Base-by-base conservation (phyloP, 2,888 invertebrate genomes). In the Cheilosia vulpina region DNA sequence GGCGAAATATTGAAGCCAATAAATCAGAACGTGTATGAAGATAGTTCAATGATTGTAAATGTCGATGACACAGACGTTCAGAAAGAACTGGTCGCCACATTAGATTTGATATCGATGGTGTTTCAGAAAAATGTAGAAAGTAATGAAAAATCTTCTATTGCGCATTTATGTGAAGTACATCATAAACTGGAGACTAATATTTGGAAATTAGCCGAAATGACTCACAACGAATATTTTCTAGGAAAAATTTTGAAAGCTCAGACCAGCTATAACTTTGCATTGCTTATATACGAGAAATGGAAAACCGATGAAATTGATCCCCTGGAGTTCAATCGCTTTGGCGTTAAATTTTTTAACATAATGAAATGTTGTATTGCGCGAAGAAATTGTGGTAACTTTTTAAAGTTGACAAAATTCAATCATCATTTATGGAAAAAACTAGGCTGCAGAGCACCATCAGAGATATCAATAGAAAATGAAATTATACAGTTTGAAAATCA, bases 1-100 rank as follows among this genome's bases (percentile, higher is more conserved):
- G 89, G 89, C 17, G 92, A 93, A 84, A 93, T 96, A 27, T 90
- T 95, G 58, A 92, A 92, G 57, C 95, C 95, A 0, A 89, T 96
- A 4, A 91, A 93, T n/a, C 93, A 94, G 24, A 93, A 93, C 66
- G 93, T 93, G 17, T 93, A 93, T 58, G 90, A 94, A 53, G 89
- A 90, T 4, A 89, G 90, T 24, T 87, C 89, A 87, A 82, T 87
- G 89, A 87, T 90, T 87, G 55, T 91, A 88, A 92, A 93, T 89
- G 92, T 94, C 0, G 92, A 93, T 69, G 93, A 93, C 75, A 92
- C 93, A n/a, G 91, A 93, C 55, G 89, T 94, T 50, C 92, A 93
- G 85, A 93, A 93, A 88, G 92, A 91, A n/a, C 88, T 95, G 38
- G 93, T 93, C 19, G 94, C 95, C 0, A 93, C 94, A 24, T 82